phyloP scores from a whole-genome alignment of 1,140 invertebrate genomes.

The Drosophila ogumai region DNA sequence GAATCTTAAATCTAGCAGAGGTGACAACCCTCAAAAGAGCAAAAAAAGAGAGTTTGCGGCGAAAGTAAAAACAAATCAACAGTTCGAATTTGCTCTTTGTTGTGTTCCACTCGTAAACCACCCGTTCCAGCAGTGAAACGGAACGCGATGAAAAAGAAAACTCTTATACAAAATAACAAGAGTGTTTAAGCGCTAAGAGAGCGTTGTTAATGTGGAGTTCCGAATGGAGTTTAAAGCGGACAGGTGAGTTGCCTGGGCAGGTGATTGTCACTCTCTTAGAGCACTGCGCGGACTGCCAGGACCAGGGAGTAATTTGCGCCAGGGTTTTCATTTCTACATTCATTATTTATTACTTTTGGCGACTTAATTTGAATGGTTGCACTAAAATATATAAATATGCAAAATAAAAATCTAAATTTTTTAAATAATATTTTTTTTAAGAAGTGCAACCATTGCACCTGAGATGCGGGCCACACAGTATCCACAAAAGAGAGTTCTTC shows the following conservation, averaged over 20 bases:
- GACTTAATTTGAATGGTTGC: not conserved
- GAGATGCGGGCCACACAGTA: not conserved
- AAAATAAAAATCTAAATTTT: not conserved
- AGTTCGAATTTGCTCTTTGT: constrained; percentile 63
- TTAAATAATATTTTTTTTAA: not conserved
- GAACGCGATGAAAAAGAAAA: constrained; percentile 27
- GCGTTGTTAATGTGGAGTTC: not conserved
- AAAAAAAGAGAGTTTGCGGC: constrained; percentile 1
- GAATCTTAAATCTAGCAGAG: not conserved
- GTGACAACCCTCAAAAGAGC: not conserved
- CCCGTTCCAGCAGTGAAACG: constrained; percentile 1
- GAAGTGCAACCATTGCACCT: constrained; percentile 1
- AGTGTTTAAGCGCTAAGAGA: constrained; percentile 7
- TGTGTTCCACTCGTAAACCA: constrained; percentile 56
- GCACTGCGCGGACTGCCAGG: not conserved
- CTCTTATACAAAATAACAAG: constrained; percentile 50
- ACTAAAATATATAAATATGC: not conserved
- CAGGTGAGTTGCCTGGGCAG: constrained; percentile 30
- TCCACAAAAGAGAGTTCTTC: constrained; percentile 48
- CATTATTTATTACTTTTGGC: no score
- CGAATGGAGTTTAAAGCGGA: not conserved
- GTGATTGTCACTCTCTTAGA: constrained; percentile 4
- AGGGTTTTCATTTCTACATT: fast-evolving
- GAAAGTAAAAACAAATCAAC: constrained; percentile 68
- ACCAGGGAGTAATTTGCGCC: not conserved